A percentile compares a stretch with the other conserved stretches of the same genome.
phyloP scores from a whole-genome alignment of 2,113 vertebrate species.

The Oryzias woworae region DNA sequence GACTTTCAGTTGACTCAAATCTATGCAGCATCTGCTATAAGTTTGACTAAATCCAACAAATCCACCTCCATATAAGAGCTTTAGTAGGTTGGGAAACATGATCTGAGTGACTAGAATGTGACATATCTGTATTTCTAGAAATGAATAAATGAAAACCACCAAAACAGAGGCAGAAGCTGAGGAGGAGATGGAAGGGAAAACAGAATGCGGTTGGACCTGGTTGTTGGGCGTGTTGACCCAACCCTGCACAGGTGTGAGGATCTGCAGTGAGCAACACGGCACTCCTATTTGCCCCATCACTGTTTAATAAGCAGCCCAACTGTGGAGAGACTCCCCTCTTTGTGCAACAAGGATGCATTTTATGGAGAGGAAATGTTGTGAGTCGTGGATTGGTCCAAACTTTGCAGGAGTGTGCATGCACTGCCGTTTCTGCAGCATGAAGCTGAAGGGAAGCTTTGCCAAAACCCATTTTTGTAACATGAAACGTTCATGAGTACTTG shows the following conservation, averaged over 20 bases:
- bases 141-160: neutral
- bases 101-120: neutral
- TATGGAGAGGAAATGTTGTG: slow-evolving; percentile 27
- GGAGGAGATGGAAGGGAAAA: slow-evolving; percentile 10
- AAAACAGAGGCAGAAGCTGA: neutral
- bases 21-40: neutral
- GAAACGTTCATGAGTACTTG: slow-evolving; percentile 16
- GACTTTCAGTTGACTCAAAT: neutral
- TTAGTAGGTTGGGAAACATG: neutral
- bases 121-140: too few relatives aligned
- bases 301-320: neutral
- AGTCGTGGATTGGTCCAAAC: slow-evolving; percentile 36
- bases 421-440: neutral
- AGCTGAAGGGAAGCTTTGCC: neutral
- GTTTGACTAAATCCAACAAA: neutral
- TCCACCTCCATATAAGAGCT: neutral
- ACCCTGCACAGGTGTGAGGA: slow-evolving; percentile 44
- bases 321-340: neutral
- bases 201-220: slow-evolving; percentile 60
- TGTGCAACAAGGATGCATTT: slow-evolving; percentile 11
- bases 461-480: slow-evolving; percentile 33
- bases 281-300: slow-evolving; percentile 17
- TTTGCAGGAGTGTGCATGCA: neutral
- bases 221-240: slow-evolving; percentile 38
- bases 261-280: neutral